Base-by-base conservation (phyloP, 2,113 vertebrate species). In the Hepsetus odoe region DNA sequence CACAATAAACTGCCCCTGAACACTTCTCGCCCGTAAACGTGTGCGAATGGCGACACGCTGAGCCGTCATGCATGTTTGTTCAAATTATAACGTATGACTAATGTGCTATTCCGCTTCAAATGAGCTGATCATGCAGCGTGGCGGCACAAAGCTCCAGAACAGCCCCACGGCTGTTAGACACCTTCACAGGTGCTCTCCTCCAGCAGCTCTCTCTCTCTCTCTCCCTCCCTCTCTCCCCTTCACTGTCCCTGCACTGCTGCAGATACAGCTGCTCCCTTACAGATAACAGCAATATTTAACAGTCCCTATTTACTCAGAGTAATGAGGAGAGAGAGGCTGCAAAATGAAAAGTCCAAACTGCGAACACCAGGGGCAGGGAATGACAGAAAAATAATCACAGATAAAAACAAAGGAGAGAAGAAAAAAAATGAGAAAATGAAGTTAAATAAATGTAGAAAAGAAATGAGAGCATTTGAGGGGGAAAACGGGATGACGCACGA, bases 191-290 rank as follows among this genome's bases (percentile, higher is more conserved):
- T 84, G 58, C 40, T 28, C 67, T 64, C 76, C 77, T 77, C 55
- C 88, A 80, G 86, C 13, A 59, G 64, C 26, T 82, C 20, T 55
- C 51, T 20, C 51, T 24, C 51, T 55, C n/a, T 24, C 8, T 62
- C 85, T 88, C 70, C 14, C 44, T 46, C 44, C 14, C 44, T 40
- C 38, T 40, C 38, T 46, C 44, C 59, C 86, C 70, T 53, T 44
- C 24, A 18, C 72, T 1, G 10, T 44, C 61, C 74, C 38, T 68
- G 40, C 78, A 53, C 89, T 85, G 85, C 84, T 83, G 84, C 55
- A 76, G 80, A 42, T 86, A 81, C 91, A 90, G 89, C 91, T 91
- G 90, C 79, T 80, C 82, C 84, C 89, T 91, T 89, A 85, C 80
- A 90, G 91, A 92, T 92, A 90, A 84, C 82, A 14, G 32, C 76